These are phyloP conservation scores for Leptodactylus fallax DNA, from an alignment of 2,797 vertebrate species.

Conservation along the genomic window DNA sequence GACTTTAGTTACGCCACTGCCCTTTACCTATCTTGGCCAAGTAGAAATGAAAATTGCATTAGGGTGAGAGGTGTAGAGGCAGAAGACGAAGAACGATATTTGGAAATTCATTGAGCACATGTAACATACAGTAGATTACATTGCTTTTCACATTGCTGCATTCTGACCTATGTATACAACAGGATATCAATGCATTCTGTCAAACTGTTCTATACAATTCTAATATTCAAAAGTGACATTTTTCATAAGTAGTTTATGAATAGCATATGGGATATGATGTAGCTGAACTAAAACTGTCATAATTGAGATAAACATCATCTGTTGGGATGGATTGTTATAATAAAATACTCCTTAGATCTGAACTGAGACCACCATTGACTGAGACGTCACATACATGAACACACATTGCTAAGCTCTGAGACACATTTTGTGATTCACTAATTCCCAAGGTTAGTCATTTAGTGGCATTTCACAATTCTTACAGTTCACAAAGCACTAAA, in stretches of 20 bases:
- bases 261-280: conserved; percentile 9
- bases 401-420: conserved; percentile 12
- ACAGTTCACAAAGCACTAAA: conserved; percentile 35
- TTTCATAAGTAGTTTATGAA: not conserved
- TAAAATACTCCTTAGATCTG: not conserved
- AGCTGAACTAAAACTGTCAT: not conserved
- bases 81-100: not conserved
- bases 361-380: not conserved
- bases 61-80: too few species aligned
- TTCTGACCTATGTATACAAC: not conserved
- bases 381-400: conserved; percentile 26
- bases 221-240: not conserved
- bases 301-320: not conserved
- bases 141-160: not conserved
- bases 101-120: not conserved
- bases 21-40: too few species aligned
- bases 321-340: not conserved
- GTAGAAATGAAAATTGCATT: too few species aligned
- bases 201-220: not conserved
- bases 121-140: not conserved
- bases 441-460: conserved; percentile 34
- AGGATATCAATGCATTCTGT: not conserved
- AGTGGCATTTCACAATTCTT: conserved; percentile 46
- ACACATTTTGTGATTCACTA: conserved; percentile 35
- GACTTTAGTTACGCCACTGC: too few species aligned